Evolutionary conservation across 2,797 vertebrate species (phyloP).

Genomic region (Phrynocephalus forsythii): DNA sequence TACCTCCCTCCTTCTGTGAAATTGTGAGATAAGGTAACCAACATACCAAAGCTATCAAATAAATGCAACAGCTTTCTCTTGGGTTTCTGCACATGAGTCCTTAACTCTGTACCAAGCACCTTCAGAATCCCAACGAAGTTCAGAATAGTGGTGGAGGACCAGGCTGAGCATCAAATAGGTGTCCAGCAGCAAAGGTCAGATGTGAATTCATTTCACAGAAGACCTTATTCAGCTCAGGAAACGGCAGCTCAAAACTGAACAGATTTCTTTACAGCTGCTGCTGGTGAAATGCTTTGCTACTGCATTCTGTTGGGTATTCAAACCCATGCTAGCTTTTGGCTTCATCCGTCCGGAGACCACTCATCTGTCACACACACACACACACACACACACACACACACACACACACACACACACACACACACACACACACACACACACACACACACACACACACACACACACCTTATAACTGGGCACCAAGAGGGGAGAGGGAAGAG

Average conservation of each 20-base stretch:
- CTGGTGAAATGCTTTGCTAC: too few species aligned
- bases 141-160: neutral
- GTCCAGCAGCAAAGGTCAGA: neutral
- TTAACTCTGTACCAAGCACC: neutral
- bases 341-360: too few species aligned
- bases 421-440: too few species aligned
- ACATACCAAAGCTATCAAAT: neutral
- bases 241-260: neutral
- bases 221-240: neutral
- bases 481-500: too few species aligned
- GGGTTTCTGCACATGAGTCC: neutral
- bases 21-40: neutral
- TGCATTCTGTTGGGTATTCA: too few species aligned
- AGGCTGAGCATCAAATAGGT: neutral
- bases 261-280: too few species aligned
- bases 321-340: too few species aligned
- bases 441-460: too few species aligned
- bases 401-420: too few species aligned
- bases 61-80: neutral
- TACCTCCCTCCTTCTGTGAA: neutral
- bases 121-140: neutral
- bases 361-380: neutral
- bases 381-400: too few species aligned
- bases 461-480: too few species aligned
- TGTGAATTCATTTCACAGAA: neutral